Evolutionary conservation across 2,113 vertebrate genomes (phyloP), one percentile per base, ranked within the genome.

Genomic region (Neoarius graeffei): DNA sequence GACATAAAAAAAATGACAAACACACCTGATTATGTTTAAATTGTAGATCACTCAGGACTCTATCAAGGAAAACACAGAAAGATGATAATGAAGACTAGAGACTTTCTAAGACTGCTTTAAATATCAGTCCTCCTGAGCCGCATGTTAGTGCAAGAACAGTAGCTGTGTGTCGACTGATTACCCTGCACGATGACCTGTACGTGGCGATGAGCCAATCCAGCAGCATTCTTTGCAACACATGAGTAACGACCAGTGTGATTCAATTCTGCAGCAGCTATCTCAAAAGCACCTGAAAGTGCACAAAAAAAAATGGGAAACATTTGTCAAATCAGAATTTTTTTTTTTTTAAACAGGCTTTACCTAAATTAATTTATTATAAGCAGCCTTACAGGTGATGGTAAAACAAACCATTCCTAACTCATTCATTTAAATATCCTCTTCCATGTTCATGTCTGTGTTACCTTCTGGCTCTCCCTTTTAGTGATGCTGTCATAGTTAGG

Each of bases 171-270:
- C 42, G 20, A 79, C 57, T 5, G 56, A 91, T 91, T 94, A 99
- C 98, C 98, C 71, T 99, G 97, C 56, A 99, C 97, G 0, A 86
- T 96, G 66, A 99, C 97, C 59, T 94, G 96, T 50, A 96, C 91
- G 0, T 97, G 95, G 74, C 97, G 95, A 25, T 97, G 95, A 9
- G 97, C 97, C 10, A 96, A 95, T 25, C 98, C 98, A 1, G 97
- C 98, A 0, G 96, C 88, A 1, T 98, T 99, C 88, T 90, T 94
- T 9, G 97, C 98, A 0, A 93, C 79, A 50, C 98, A 99, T 0
- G 94, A 94, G 77, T 99, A 99, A 52, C 89, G 96, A 71, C 98
- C 98, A 0, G 96, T 93, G 0, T 99, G 97, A 87, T 89, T 92
- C 42, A 98, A 86, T 56, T 97, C 94, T 85, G 96, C 95, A 19